Conservation (phyloP, 2,888 invertebrate genomes). For the Nebria brevicollis region DNA sequence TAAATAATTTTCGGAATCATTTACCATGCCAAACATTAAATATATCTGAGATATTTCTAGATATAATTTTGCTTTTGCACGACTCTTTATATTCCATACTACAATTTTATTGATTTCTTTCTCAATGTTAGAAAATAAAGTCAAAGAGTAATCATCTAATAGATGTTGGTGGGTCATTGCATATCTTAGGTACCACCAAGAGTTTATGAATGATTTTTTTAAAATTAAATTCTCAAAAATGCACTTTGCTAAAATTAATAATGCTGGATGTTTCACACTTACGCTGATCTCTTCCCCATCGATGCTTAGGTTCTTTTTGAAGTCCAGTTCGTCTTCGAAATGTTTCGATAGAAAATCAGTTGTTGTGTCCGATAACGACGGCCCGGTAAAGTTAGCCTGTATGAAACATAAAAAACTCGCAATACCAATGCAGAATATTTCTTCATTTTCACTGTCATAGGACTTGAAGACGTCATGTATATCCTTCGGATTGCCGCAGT, state of each 20-base stretch:
- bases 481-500: not conserved
- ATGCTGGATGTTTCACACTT: constrained; percentile 70
- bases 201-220: constrained; percentile 58
- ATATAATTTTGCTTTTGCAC: constrained; percentile 63
- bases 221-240: constrained; percentile 60
- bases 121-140: constrained; percentile 71
- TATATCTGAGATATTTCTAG: constrained; percentile 74
- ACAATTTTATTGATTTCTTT: constrained; percentile 63
- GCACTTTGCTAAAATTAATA: constrained; percentile 61
- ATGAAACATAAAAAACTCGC: constrained; percentile 77
- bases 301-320: constrained; percentile 62
- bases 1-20: constrained; percentile 75
- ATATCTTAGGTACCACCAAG: constrained; percentile 82
- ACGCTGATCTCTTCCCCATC: constrained; percentile 76
- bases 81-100: constrained; percentile 55
- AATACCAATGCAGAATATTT: constrained; percentile 64
- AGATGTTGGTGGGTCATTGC: constrained; percentile 79
- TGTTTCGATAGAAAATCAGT: constrained; percentile 62
- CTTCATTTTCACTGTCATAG: constrained; percentile 14
- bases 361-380: constrained; percentile 64
- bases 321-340: constrained; percentile 64
- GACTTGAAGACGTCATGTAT: constrained; percentile 19
- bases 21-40: constrained; percentile 78
- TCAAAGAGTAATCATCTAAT: constrained; percentile 78
- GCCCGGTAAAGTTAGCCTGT: constrained; percentile 86